Conservation (phyloP, 2,797 vertebrate species). For the Macroramphosus scolopax region DNA sequence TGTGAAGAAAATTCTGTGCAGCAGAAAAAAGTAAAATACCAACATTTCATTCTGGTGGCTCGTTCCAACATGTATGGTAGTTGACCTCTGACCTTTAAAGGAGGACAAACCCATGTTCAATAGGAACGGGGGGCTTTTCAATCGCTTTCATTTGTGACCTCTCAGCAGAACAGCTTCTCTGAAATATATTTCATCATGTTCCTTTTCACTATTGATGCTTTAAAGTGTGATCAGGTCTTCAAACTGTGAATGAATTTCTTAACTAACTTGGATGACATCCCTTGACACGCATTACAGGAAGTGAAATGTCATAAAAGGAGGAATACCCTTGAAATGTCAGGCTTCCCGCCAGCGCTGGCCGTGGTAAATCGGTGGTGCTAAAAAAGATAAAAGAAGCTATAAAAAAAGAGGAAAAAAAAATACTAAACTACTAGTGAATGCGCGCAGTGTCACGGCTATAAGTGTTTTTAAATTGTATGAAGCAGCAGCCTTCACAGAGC, state of each 20-base stretch:
- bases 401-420: background rate
- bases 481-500: background rate
- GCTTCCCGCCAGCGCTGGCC: background rate
- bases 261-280: background rate
- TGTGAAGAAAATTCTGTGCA: too few relatives aligned
- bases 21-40: too few relatives aligned
- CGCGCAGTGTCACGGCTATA: background rate
- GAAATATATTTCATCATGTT: slow-evolving; percentile 6
- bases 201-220: slow-evolving; percentile 30
- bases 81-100: too few relatives aligned
- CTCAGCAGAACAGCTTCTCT: slow-evolving; percentile 1
- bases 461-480: background rate
- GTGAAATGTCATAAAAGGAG: background rate
- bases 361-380: background rate
- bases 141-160: background rate
- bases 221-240: slow-evolving; percentile 1
- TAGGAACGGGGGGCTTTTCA: too few relatives aligned
- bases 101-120: too few relatives aligned
- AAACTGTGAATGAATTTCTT: slow-evolving; percentile 1
- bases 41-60: too few relatives aligned
- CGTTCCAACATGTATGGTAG: too few relatives aligned
- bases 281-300: slow-evolving; percentile 1
- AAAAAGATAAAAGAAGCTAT: background rate
- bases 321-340: background rate
- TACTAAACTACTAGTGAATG: background rate